Base-by-base conservation (phyloP, 1,140 invertebrate species). In the Zaprionus nigranus region DNA sequence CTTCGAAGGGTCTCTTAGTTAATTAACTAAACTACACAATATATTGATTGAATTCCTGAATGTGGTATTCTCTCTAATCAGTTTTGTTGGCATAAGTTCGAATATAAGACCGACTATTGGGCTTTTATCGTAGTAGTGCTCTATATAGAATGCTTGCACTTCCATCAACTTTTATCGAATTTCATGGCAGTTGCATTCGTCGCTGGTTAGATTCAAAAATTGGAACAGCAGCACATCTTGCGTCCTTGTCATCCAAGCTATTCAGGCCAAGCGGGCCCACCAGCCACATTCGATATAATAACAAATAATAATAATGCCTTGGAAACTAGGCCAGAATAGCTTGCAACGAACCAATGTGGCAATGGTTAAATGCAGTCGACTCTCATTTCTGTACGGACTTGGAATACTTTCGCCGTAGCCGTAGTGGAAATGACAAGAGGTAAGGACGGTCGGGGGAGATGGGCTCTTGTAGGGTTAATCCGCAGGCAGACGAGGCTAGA, bases 271-370 rank as follows among this genome's bases (percentile, higher is more conserved):
- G 40, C 5, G 15, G 17, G n/a, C 15, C 49, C 13, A 26, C 28
- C 36, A 22, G 5, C 30, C 17, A 17, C 51, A 56, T 77, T 72
- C 80, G 72, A 76, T 82, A 65, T 86, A 86, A 86, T 85, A 83
- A 70, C 56, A 80, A 83, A 78, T 83, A 87, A 78, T 69, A 78
- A 74, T 77, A 81, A 78, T 81, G 70, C 57, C 54, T 20, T 70
- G 69, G 40, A 87, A 83, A 83, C 73, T 87, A 69, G 83, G 84
- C 57, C 84, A 87, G 51, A 71, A 51, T 66, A 58, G 28, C 64
- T 12, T 13, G 20, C 24, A 63, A 38, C 34, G 36, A 54, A 36
- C 51, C 22, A 57, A 64, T 58, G 62, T 72, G 77, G 66, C 70
- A 82, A 74, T 72, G 62, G 58, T 40, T 59, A 73, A 79, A 79